Evolutionary conservation across 1,140 invertebrate species (phyloP).

Genomic region (Aphidius gifuensis): DNA sequence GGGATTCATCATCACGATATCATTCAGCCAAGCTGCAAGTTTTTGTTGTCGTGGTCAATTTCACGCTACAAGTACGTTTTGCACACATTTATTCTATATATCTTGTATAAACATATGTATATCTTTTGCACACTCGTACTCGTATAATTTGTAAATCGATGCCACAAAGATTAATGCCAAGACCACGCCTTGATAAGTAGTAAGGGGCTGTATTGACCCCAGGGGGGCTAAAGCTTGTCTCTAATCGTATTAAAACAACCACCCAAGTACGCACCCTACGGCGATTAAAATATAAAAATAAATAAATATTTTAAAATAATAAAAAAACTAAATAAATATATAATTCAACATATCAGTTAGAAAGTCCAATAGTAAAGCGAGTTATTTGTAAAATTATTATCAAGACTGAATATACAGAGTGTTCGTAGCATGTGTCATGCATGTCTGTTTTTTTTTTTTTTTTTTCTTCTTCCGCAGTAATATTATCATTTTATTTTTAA

Average conservation of each 20-base stretch:
- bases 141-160: constrained; percentile 34
- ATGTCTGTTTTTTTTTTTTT: too few relatives aligned
- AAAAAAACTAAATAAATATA: constrained; percentile 6
- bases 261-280: constrained; percentile 20
- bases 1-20: too few relatives aligned
- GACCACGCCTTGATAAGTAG: constrained; percentile 27
- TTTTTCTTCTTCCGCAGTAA: too few relatives aligned
- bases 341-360: background rate
- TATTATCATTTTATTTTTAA: too few relatives aligned
- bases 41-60: constrained; percentile 23
- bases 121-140: constrained; percentile 5
- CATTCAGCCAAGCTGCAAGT: too few relatives aligned
- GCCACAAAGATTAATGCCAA: constrained; percentile 28
- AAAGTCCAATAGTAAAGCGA: too few relatives aligned
- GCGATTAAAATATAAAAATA: constrained; percentile 5
- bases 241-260: constrained; percentile 29
- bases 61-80: constrained; percentile 26
- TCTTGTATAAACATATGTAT: too few relatives aligned
- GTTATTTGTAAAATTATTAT: too few relatives aligned
- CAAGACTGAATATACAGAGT: too few relatives aligned
- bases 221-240: background rate
- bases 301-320: constrained; percentile 9
- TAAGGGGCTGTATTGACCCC: constrained; percentile 19
- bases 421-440: too few relatives aligned
- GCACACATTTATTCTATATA: constrained; percentile 11